Evolutionary conservation across 2,797 vertebrate species (phyloP), one percentile per base, ranked within the genome.

Genomic region (Thaleichthys pacificus): DNA sequence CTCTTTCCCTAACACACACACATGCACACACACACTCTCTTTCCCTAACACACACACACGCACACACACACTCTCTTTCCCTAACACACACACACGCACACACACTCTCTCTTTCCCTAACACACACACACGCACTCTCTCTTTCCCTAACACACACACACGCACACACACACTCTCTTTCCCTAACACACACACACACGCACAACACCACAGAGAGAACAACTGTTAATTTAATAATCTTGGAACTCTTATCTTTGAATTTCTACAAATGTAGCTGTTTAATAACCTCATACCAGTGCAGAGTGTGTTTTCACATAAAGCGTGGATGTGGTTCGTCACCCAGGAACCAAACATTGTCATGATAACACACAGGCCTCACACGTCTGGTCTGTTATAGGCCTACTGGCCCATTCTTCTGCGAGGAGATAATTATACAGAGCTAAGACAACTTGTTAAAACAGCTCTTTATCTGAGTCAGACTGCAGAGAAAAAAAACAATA

Each of bases 361-460:
- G 32, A 35, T 35, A 30, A 30, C 28, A 30, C 28, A 30, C 28
- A 30, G 49, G 49, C 49, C 2, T 51, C 49, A 8, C 49, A 5
- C 49, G 12, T 17, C 49, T 17, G 12, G 12, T 15, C 14, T 51
- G 32, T 17, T 51, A 12, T 51, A 3, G 12, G 5, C 17, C 49
- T 51, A 51, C 17, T 51, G 8, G 8, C 49, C 49, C 49, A 51
- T 17, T 51, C 49, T 2, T 4, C 17, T 51, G 2, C 3, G 26
- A 32, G 5, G 30, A 15, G 28, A 19, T n/a, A 63, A 63, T 63
- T 63, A 32, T 35, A 14, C 49, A 51, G 49, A 14, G 11, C 57
- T 5, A 58, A 58, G 57, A 32, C 28, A 54, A 64, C 17, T 21
- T 64, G 49, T 4, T 63, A 62, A 64, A n/a, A 70, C 69, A 70